Conservation (phyloP, 2,888 invertebrate genomes). For the Notodonta dromedarius region DNA sequence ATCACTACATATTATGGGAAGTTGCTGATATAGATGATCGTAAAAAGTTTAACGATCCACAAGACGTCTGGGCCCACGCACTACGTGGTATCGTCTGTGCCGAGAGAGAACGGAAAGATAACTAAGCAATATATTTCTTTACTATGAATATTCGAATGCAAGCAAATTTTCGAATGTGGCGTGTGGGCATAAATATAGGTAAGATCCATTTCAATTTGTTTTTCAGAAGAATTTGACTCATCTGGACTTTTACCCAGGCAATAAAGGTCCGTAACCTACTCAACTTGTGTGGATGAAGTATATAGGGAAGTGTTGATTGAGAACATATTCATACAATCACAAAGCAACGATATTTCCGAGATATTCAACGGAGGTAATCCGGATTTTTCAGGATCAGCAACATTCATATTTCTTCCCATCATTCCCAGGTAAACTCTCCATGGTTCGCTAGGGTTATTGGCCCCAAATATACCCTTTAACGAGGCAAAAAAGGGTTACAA, state of each 20-base stretch:
- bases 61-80: constrained; percentile 15
- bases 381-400: background rate
- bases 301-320: background rate
- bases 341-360: background rate
- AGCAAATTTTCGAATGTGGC: too few relatives aligned
- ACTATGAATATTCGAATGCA: too few relatives aligned
- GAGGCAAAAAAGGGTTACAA: constrained; percentile 4
- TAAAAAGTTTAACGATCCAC: constrained; percentile 27
- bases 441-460: background rate
- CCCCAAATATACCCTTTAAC: constrained; percentile 6
- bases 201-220: too few relatives aligned
- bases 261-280: too few relatives aligned
- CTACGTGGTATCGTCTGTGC: constrained; percentile 3
- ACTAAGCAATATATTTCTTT: background rate
- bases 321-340: background rate
- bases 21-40: constrained; percentile 24
- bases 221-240: too few relatives aligned
- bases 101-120: background rate
- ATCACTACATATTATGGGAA: constrained; percentile 6
- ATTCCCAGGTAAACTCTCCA: background rate
- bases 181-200: too few relatives aligned
- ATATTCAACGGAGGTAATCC: background rate
- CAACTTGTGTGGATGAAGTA: too few relatives aligned
- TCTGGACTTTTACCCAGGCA: too few relatives aligned
- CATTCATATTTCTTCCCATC: background rate